Base-by-base conservation (phyloP, 1,140 invertebrate species). In the Aphaenogaster rudis region DNA sequence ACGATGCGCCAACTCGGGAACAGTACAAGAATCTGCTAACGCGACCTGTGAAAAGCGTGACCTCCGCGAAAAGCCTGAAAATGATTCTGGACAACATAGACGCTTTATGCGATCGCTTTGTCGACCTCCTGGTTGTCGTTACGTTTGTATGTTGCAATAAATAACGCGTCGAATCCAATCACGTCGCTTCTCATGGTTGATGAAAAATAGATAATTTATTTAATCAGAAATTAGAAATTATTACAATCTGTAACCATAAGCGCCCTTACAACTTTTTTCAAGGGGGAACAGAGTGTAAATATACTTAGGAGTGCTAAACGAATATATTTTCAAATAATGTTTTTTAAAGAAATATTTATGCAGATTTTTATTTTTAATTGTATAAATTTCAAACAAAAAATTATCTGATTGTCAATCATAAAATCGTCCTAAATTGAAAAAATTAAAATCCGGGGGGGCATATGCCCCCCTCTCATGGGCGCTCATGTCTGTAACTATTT, bases 31-130 rank as follows among this genome's bases (percentile, higher is more conserved):
- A 93, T 1, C 94, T 97, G 3, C 91, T 97, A 2, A 94, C 94
- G 74, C 92, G 96, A 59, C 97, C 97, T 1, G 97, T 96, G 0
- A 97, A 97, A 94, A 93, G 93, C 36, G 85, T 93, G 5, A 71
- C 86, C 4, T 86, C 90, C n/a, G 86, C 92, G 21, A 74, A 88
- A 59, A 88, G 80, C 28, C 84, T 96, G 33, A 89, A 91, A 50
- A 88, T 90, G 36, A 91, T 96, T 82, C 88, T 95, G 33, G 82
- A 93, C 0, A 94, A 95, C 84, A 91, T 94, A 17, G 93, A 95
- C 21, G 66, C 88, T n/a, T 80, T 96, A 15, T 88, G 90, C 74
- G 93, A 95, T 82, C 90, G 94, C 86, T 96, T 86, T 81, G 92
- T 96, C 9, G 93, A 94, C 89, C 61, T 96, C 9, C 78, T 96